Evolutionary conservation across 2,888 invertebrate genomes (phyloP).

Genomic region (Mayetiola destructor): DNA sequence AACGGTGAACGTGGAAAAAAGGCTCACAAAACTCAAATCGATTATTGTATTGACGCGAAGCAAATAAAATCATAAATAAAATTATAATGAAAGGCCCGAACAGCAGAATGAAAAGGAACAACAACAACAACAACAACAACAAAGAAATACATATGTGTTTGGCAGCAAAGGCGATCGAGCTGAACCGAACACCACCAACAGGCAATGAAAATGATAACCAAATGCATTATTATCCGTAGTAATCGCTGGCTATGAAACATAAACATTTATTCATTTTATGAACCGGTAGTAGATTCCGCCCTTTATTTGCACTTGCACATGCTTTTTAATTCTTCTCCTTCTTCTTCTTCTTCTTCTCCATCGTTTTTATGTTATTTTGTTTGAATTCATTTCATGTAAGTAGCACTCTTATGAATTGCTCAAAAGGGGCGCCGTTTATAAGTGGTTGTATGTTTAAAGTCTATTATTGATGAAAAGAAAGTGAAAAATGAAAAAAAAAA

Average conservation of each 20-base stretch:
- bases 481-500: background rate
- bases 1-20: background rate
- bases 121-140: background rate
- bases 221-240: constrained; percentile 8
- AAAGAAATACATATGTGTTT: too few species aligned
- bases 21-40: background rate
- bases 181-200: background rate
- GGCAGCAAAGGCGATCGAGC: background rate
- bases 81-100: constrained; percentile 5
- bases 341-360: background rate
- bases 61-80: constrained; percentile 11
- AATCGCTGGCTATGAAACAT: constrained; percentile 12
- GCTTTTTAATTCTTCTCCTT: background rate
- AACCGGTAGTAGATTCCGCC: constrained; percentile 10
- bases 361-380: too few species aligned
- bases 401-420: background rate
- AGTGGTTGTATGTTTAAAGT: background rate
- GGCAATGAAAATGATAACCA: constrained; percentile 6
- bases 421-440: background rate
- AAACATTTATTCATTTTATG: constrained; percentile 12
- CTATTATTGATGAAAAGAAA: background rate
- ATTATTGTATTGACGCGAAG: constrained; percentile 12
- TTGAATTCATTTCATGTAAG: background rate
- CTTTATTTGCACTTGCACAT: constrained; percentile 12
- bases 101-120: background rate